phyloP scores from a whole-genome alignment of 1,140 invertebrate genomes.

The Drosophila takahashii region DNA sequence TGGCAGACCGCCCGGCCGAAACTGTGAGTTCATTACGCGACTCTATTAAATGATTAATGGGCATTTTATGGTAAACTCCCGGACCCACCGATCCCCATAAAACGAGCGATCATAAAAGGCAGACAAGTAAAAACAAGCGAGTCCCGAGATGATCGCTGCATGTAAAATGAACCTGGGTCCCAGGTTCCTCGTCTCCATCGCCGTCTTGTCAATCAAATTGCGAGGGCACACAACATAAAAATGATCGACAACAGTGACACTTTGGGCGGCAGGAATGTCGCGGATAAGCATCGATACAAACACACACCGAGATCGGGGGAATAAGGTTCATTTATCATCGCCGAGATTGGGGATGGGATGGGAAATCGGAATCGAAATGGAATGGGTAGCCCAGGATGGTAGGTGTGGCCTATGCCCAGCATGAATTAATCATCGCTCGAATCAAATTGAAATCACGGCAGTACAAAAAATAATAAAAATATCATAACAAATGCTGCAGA shows the following conservation, averaged over 20 bases:
- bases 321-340: conserved; percentile 71
- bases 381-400: conserved; percentile 17
- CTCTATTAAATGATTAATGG: conserved; percentile 79
- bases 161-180: conserved; percentile 52
- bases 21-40: conserved; percentile 64
- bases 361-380: conserved; percentile 11
- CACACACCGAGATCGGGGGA: conserved; percentile 31
- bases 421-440: conserved; percentile 74
- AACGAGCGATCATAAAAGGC: conserved; percentile 68
- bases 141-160: conserved; percentile 42
- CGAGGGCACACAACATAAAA: conserved; percentile 62
- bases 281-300: conserved; percentile 67
- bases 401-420: conserved; percentile 69
- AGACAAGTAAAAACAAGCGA: conserved; percentile 51
- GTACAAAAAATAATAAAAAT: conserved; percentile 47
- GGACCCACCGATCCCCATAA: conserved; percentile 40
- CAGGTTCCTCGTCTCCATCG: background rate
- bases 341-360: conserved; percentile 1
- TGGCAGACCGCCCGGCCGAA: conserved; percentile 16
- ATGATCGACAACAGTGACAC: conserved; percentile 82
- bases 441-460: conserved; percentile 67
- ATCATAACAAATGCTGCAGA: conserved; percentile 67
- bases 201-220: conserved; percentile 72
- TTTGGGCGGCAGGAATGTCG: conserved; percentile 82
- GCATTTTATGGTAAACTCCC: conserved; percentile 72